phyloP scores from a whole-genome alignment of 2,797 vertebrate species.

The Tangara arthus region DNA sequence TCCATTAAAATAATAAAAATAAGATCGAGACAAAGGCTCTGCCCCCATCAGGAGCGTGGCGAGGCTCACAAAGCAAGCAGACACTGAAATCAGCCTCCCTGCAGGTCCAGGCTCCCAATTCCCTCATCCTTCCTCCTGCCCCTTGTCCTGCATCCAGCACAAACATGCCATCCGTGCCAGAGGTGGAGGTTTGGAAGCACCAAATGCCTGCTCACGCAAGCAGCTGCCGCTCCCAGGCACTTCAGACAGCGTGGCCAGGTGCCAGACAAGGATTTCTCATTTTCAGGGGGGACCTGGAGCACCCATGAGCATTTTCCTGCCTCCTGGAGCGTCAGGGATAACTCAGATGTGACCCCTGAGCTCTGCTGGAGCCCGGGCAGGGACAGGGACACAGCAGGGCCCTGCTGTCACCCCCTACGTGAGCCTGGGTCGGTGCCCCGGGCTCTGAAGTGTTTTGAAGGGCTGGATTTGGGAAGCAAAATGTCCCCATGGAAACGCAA shows the following conservation, averaged over 20 bases:
- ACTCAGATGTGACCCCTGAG: fast-evolving
- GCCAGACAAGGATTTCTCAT: fast-evolving
- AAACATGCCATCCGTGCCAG: slow-evolving; percentile 2
- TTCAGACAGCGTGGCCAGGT: fast-evolving
- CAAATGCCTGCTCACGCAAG: neutral
- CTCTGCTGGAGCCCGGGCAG: fast-evolving
- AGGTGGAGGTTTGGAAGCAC: neutral
- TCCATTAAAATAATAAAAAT: neutral
- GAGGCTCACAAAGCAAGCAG: fast-evolving
- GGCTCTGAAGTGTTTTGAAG: fast-evolving
- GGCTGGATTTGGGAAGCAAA: fast-evolving
- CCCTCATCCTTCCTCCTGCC: neutral
- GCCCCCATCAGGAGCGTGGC: fast-evolving
- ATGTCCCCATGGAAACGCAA: neutral
- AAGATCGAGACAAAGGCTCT: neutral
- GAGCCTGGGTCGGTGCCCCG: fast-evolving
- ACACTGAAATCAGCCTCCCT: neutral
- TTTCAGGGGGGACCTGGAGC: neutral
- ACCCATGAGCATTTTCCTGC: neutral
- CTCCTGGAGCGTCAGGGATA: neutral
- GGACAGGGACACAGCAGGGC: neutral
- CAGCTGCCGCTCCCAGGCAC: neutral
- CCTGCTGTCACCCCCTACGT: fast-evolving
- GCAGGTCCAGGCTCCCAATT: neutral
- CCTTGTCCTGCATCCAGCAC: neutral